Base-by-base conservation (phyloP, 1,140 invertebrate genomes). In the Ceratosolen fusciceps region DNA sequence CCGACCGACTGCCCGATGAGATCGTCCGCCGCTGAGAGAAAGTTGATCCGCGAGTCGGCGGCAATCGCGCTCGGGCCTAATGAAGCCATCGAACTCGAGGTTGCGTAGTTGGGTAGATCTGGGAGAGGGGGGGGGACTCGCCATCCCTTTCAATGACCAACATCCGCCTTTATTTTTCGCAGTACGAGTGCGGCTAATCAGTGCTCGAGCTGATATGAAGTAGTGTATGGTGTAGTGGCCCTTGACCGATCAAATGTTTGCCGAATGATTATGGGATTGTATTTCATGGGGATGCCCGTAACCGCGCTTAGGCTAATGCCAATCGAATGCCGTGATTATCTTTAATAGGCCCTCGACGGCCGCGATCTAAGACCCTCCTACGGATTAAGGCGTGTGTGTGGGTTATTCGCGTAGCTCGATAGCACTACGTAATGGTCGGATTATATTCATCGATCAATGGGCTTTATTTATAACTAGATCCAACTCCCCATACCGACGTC, bases 51-150 rank as follows among this genome's bases (percentile, higher is more conserved):
- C 58, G 39, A 74, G 49, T 9, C 39, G 5, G 34, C 34, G 52
- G 34, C 34, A 34, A 31, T 37, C 21, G 21, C 71, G 19, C 52
- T 0, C 52, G 37, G 4, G n/a, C 2, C 29, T 62, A 52, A 78
- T 72, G 70, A 78, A 78, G 76, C 68, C 39, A 72, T 78, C 76
- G n/a, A 68, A 58, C 24, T 31, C 43, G 12, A 21, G 12, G 26
- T 14, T 24, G 9, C 47, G 10, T 43, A 14, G 52, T 14, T 39
- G 16, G 34, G 4, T 26, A 31, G 21, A 10, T n/a, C 0, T n/a
- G 29, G 31, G 9, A 9, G 19, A 7, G 16, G 1, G 26, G 0
- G 2, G 14, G 26, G 21, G 19, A 39, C 26, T 16, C 56, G 5
- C 56, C 21, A 54, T n/a, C 52, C 60, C 68, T 47, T 43, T 31